These are phyloP conservation scores for Hephaestus fuliginosus DNA, from an alignment of 2,797 vertebrate genomes.

Conservation along the genomic window DNA sequence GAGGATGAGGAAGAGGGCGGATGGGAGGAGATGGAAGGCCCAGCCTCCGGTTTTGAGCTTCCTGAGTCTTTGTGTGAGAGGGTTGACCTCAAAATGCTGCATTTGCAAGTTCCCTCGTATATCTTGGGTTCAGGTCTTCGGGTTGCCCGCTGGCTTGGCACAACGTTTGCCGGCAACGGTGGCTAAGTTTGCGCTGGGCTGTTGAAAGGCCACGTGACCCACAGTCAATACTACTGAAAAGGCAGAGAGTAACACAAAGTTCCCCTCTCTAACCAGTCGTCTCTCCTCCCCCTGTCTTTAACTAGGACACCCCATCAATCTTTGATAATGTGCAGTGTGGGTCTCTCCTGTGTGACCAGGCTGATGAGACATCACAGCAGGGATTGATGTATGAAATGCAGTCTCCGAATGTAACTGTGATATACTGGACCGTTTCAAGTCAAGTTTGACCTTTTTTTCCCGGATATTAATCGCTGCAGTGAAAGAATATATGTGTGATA, in stretches of 20 bases:
- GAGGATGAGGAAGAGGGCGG: slow-evolving; percentile 47
- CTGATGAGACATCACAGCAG: slow-evolving; percentile 81
- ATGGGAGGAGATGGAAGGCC: slow-evolving; percentile 52
- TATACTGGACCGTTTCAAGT: slow-evolving; percentile 85
- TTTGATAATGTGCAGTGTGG: slow-evolving; percentile 80
- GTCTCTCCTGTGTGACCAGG: slow-evolving; percentile 79
- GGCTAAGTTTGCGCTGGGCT: slow-evolving; percentile 36
- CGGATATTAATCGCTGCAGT: slow-evolving; percentile 85
- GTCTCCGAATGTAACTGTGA: slow-evolving; percentile 82
- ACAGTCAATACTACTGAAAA: slow-evolving; percentile 40
- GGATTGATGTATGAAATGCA: slow-evolving; percentile 84
- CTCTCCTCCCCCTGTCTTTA: slow-evolving; percentile 72
- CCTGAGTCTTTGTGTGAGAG: slow-evolving; percentile 48
- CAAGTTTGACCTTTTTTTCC: slow-evolving; percentile 86
- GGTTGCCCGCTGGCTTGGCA: slow-evolving; percentile 25
- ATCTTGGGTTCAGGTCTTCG: slow-evolving; percentile 37
- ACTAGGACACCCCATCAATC: slow-evolving; percentile 86
- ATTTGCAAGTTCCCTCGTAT: slow-evolving; percentile 35
- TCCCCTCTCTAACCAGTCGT: slow-evolving; percentile 39
- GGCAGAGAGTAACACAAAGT: slow-evolving; percentile 53
- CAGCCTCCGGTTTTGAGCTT: slow-evolving; percentile 48
- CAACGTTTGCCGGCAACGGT: slow-evolving; percentile 24
- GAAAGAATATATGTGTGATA: slow-evolving; percentile 83
- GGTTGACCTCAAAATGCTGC: slow-evolving; percentile 49
- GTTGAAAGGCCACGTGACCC: slow-evolving; percentile 7